Evolutionary conservation across 2,888 invertebrate species (phyloP).

Genomic region (Cancer borealis): DNA sequence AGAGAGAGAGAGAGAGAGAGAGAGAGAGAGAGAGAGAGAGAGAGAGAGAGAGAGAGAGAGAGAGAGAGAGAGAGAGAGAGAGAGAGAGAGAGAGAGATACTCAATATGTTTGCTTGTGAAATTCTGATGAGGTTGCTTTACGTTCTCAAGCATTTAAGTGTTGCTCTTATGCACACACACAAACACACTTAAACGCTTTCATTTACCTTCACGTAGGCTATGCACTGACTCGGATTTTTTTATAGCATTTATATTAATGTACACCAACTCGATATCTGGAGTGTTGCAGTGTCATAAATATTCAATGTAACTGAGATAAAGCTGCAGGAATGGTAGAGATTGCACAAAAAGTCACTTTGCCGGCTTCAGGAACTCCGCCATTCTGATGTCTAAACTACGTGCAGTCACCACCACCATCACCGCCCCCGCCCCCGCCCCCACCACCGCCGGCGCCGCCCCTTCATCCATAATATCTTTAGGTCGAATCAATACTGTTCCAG

Average conservation of each 20-base stretch:
- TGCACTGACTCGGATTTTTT: neutral
- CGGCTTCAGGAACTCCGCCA: neutral
- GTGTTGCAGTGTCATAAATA: neutral
- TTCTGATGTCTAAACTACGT: neutral
- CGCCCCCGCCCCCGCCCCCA: neutral
- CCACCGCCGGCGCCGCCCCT: neutral
- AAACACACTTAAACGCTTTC: neutral
- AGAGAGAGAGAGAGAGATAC: slow-evolving; percentile 27
- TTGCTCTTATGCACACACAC: neutral
- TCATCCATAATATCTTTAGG: slow-evolving; percentile 49
- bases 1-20: neutral
- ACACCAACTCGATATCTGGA: neutral
- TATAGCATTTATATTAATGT: too few relatives aligned
- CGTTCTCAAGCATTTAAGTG: neutral
- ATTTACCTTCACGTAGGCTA: neutral
- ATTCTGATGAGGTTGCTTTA: neutral
- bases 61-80: slow-evolving; percentile 46
- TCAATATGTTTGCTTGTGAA: slow-evolving; percentile 1
- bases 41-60: slow-evolving; percentile 43
- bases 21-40: slow-evolving; percentile 33
- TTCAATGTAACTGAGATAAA: neutral
- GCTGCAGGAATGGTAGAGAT: neutral
- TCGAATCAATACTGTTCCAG: slow-evolving; percentile 52
- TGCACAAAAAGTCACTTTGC: neutral
- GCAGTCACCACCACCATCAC: neutral